Evolutionary conservation across 2,113 vertebrate genomes (phyloP).

Genomic region (Spheniscus mendiculus): DNA sequence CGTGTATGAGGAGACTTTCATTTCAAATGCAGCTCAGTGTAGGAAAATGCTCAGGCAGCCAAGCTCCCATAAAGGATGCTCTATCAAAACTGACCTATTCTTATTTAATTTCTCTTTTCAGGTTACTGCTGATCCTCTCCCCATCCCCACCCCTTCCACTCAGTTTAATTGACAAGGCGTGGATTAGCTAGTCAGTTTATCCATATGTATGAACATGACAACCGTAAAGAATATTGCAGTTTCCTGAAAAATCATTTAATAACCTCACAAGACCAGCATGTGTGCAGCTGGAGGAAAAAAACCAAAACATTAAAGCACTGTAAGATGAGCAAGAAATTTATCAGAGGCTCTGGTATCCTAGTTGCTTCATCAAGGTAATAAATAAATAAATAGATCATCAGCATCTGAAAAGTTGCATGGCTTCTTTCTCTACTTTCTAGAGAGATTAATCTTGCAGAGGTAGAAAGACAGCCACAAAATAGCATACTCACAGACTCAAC

Average conservation of each 20-base stretch:
- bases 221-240: background rate
- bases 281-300: background rate
- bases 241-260: background rate
- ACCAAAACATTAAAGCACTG: background rate
- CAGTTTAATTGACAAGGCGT: background rate
- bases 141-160: background rate
- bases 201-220: background rate
- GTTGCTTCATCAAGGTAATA: background rate
- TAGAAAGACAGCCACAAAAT: background rate
- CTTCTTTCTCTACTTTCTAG: background rate
- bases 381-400: background rate
- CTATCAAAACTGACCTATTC: background rate
- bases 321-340: background rate
- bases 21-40: background rate
- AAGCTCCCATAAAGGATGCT: background rate
- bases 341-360: background rate
- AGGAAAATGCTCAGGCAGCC: background rate
- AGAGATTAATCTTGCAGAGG: background rate
- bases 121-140: background rate
- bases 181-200: background rate
- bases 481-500: background rate
- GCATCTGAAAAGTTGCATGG: background rate
- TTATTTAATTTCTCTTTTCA: background rate
- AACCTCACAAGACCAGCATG: background rate
- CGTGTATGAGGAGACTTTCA: background rate